Conservation (phyloP, 2,797 vertebrate genomes). For the Tarsius wallacei region DNA sequence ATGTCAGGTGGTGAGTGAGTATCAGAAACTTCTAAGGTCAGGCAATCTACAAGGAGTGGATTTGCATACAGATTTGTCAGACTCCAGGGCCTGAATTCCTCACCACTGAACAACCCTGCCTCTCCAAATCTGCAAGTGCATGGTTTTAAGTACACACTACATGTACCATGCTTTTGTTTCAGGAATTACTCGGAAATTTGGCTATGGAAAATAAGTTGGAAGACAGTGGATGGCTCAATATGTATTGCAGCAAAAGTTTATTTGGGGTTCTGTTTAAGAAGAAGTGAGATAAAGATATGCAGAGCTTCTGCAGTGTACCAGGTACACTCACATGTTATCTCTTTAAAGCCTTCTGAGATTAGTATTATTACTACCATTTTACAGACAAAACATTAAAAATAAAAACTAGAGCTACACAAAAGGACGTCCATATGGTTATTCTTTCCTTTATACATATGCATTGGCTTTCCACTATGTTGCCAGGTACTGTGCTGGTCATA, state of each 20-base stretch:
- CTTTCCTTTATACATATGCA: not conserved
- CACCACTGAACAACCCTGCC: not conserved
- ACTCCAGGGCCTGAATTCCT: not conserved
- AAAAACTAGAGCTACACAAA: slow-evolving; percentile 23
- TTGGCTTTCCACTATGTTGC: not conserved
- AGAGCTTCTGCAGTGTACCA: not conserved
- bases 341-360: not conserved
- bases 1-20: not conserved
- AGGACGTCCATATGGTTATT: not conserved
- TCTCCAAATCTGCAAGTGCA: not conserved
- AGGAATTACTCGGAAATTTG: slow-evolving; percentile 27
- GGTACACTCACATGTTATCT: not conserved
- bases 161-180: not conserved
- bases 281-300: not conserved
- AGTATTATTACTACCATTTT: not conserved
- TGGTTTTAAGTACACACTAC: not conserved
- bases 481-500: not conserved
- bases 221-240: not conserved
- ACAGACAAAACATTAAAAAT: not conserved
- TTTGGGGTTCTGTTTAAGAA: not conserved
- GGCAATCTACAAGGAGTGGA: not conserved
- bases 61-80: not conserved
- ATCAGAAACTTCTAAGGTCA: not conserved
- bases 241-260: not conserved
- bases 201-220: not conserved